A percentile compares a stretch with the other conserved stretches of the same genome.
Evolutionary conservation across 2,888 invertebrate species (phyloP).

Genomic region (Agrotis segetum): DNA sequence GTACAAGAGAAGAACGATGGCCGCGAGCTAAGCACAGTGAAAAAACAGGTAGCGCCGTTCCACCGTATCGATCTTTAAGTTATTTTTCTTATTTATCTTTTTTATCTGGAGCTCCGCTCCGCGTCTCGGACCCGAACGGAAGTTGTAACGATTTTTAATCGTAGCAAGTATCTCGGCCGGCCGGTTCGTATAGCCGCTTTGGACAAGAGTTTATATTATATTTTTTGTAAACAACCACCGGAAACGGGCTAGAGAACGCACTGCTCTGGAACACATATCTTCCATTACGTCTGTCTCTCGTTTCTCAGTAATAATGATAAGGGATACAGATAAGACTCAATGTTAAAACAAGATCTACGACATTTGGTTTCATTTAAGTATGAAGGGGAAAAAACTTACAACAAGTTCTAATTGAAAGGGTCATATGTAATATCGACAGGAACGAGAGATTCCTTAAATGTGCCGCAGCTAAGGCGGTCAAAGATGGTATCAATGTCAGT

Average conservation of each 20-base stretch:
- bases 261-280: constrained; percentile 88
- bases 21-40: constrained; percentile 80
- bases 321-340: constrained; percentile 79
- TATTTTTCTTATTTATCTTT: constrained; percentile 90
- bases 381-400: constrained; percentile 56
- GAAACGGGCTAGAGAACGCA: constrained; percentile 86
- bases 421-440: constrained; percentile 16
- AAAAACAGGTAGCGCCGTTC: constrained; percentile 90
- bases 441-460: constrained; percentile 18
- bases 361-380: constrained; percentile 66
- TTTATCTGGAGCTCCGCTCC: constrained; percentile 86
- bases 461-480: constrained; percentile 50
- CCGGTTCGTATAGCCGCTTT: constrained; percentile 82
- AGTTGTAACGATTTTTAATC: constrained; percentile 91
- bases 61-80: constrained; percentile 89
- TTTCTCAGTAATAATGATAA: constrained; percentile 85
- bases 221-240: constrained; percentile 90
- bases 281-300: constrained; percentile 86
- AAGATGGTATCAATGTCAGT: constrained; percentile 77
- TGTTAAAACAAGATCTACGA: constrained; percentile 73
- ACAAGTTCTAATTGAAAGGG: constrained; percentile 44
- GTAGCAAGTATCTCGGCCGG: constrained; percentile 87
- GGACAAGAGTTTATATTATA: constrained; percentile 84
- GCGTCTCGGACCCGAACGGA: constrained; percentile 87
- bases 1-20: constrained; percentile 70